Evolutionary conservation across 2,888 invertebrate species (phyloP).

Genomic region (Brachypalpus laphriformis): DNA sequence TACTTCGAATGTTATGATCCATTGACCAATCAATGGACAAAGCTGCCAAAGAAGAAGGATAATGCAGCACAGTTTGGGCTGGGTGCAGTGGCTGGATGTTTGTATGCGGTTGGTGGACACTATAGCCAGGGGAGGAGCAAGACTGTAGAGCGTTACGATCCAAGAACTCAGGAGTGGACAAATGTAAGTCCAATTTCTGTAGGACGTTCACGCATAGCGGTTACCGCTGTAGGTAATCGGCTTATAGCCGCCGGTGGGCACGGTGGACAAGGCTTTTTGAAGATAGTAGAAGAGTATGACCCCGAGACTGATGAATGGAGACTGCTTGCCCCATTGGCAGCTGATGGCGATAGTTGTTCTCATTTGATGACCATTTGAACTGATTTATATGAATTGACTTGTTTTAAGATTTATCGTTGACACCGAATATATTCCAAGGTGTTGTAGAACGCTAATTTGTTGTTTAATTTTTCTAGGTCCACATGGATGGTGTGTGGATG

Average conservation of each 20-base stretch:
- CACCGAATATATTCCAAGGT: too few relatives aligned
- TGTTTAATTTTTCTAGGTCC: too few relatives aligned
- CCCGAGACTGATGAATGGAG: constrained; percentile 23
- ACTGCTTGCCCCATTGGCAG: neutral
- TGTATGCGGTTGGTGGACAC: neutral
- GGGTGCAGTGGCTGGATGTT: neutral
- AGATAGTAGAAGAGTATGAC: constrained; percentile 32
- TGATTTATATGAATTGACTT: neutral
- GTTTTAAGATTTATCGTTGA: too few relatives aligned
- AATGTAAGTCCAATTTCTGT: neutral
- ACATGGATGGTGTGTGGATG: too few relatives aligned
- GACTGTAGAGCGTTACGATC: constrained; percentile 7
- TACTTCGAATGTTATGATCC: constrained; percentile 20
- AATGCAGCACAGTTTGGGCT: constrained; percentile 1
- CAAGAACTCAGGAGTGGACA: constrained; percentile 6
- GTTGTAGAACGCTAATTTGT: too few relatives aligned
- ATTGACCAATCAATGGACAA: constrained; percentile 14
- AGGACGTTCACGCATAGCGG: constrained; percentile 3
- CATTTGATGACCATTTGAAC: constrained; percentile 5
- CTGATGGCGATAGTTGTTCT: constrained; percentile 21
- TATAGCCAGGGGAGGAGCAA: neutral
- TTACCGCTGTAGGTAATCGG: constrained; percentile 13
- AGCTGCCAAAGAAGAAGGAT: constrained; percentile 1
- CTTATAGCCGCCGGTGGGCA: constrained; percentile 24
- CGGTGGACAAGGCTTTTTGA: constrained; percentile 3